Percentiles rank a stretch among this genome's conserved stretches.
Conservation (phyloP, 2,797 vertebrate genomes). For the Benthosema pterotum region DNA sequence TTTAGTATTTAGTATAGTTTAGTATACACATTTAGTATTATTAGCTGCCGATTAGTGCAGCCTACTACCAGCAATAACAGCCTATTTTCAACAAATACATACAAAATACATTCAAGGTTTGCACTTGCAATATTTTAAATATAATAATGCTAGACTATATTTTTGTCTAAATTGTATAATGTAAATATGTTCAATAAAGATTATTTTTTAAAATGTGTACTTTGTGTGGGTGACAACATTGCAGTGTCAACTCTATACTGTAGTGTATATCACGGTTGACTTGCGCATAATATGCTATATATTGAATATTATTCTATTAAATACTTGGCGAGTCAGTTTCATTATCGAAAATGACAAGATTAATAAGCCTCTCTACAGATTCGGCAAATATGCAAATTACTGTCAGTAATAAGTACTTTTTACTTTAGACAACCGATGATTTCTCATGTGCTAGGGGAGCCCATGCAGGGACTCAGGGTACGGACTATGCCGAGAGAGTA, state of each 20-base stretch:
- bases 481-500: too few relatives aligned
- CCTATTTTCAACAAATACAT: constrained; percentile 10
- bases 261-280: background rate
- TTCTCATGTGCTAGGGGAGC: background rate
- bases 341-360: background rate
- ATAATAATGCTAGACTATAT: background rate
- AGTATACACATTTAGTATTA: too few relatives aligned
- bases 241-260: too few relatives aligned
- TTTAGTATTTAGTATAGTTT: background rate
- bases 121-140: constrained; percentile 1
- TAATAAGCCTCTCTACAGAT: background rate
- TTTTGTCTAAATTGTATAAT: constrained; percentile 8
- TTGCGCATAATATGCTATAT: background rate
- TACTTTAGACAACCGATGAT: background rate
- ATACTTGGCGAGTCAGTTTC: background rate
- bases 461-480: too few relatives aligned
- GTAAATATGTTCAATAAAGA: constrained; percentile 53
- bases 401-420: constrained; percentile 48
- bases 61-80: background rate
- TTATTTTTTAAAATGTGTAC: constrained; percentile 49
- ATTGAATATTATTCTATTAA: background rate
- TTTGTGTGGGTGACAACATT: constrained; percentile 5
- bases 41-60: background rate
- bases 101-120: constrained; percentile 15
- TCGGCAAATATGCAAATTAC: constrained; percentile 13